Evolutionary conservation across 92 coral and sea anemone genomes (phyloP), one percentile per base, ranked within the genome.

Genomic region (Micromussa lordhowensis): DNA sequence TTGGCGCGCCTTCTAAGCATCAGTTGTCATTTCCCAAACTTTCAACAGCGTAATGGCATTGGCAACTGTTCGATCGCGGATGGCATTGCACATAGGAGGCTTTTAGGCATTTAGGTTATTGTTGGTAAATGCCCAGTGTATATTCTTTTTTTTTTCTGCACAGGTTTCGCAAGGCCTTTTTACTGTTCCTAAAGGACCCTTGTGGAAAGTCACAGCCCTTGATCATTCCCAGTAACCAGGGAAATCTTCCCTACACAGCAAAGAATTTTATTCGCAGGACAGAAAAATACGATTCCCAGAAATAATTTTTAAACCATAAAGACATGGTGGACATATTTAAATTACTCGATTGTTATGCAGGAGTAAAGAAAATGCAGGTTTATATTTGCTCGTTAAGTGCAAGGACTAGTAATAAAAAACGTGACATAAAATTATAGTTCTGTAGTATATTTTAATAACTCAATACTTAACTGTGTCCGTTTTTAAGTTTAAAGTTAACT

Each of bases 161-260:
- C 81, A 73, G 85, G 76, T 82, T 82, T 44, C 85, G 85, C 61
- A 82, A 32, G 26, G 76, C 85, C 31, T 82, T 82, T 14, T 0
- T 82, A 18, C 58, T 82, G 30, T 63, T 82, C 40, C n/a, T 64
- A 16, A 82, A 28, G 26, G 61, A 82, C n/a, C 85, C 76, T 44
- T 66, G 24, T 2, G 85, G 85, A 24, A 64, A 66, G 85, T 82
- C 85, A 48, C 85, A 82, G 63, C 76, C 85, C 6, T 24, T 53
- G 26, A 30, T 79, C 44, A 31, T 28, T 34, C 32, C 82, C 40
- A 79, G 32, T 6, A 19, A 51, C 17, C 83, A 32, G 15, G 59
- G 30, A 54, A 30, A 79, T 79, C 26, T 3, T 4, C 22, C 29
- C 28, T 19, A 10, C 30, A 16, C 48, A 57, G 21, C 70, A 34